These are phyloP conservation scores for Trichopria drosophilae DNA, from an alignment of 2,888 invertebrate species.

Conservation along the genomic window DNA sequence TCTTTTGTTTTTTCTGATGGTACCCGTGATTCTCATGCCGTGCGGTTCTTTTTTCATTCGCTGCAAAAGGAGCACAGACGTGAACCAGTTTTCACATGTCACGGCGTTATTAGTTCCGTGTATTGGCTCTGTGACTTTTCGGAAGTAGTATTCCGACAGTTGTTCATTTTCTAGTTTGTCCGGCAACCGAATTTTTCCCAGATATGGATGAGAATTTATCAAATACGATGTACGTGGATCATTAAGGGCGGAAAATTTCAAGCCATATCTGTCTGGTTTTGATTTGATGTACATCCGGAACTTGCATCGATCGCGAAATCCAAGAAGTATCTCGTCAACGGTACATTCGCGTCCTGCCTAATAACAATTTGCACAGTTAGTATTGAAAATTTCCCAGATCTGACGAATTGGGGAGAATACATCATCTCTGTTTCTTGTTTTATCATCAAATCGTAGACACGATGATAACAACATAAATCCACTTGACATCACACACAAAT, in stretches of 20 bases:
- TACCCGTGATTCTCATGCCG: neutral
- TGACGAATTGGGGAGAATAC: conserved; percentile 3
- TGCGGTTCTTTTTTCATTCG: neutral
- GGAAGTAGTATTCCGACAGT: conserved; percentile 19
- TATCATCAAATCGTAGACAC: too few relatives aligned
- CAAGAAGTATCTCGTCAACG: neutral
- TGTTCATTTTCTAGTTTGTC: too few relatives aligned
- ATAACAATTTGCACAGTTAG: neutral
- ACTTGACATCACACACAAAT: conserved; percentile 5
- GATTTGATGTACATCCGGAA: neutral
- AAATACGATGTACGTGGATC: neutral
- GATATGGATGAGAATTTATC: conserved; percentile 13
- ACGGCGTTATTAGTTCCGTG: conserved; percentile 11
- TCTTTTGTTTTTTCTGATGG: conserved; percentile 1
- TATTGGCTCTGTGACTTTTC: conserved; percentile 9
- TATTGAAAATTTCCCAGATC: neutral
- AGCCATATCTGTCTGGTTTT: neutral
- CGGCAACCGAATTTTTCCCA: too few relatives aligned
- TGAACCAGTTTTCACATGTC: neutral
- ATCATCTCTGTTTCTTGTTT: conserved; percentile 1
- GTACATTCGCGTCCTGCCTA: neutral
- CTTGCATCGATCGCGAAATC: neutral
- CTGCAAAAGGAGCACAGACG: neutral
- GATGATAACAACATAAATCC: too few relatives aligned
- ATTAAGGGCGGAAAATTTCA: neutral